A percentile compares a stretch with the other conserved stretches of the same genome.
phyloP scores from a whole-genome alignment of 2,888 invertebrate genomes.

The Ariolimax columbianus region DNA sequence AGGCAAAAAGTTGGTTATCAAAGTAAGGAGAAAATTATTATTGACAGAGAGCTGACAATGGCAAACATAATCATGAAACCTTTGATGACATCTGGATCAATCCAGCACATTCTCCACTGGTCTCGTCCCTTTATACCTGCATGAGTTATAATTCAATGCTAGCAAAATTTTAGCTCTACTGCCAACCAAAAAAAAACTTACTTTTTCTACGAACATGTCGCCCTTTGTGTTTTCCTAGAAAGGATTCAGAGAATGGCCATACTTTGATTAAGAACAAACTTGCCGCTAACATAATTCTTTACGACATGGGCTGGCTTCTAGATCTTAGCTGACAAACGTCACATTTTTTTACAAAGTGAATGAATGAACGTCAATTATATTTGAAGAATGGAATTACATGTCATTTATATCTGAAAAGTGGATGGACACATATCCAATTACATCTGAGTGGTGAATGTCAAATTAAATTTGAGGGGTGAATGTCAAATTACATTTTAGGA shows the following conservation, averaged over 20 bases:
- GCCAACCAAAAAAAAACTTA: slow-evolving; percentile 28
- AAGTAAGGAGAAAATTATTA: not conserved
- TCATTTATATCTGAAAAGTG: not conserved
- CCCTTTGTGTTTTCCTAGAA: slow-evolving; percentile 47
- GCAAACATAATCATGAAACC: not conserved
- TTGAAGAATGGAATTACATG: not conserved
- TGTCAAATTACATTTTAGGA: too few relatives aligned
- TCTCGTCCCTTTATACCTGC: not conserved
- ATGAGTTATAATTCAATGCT: not conserved
- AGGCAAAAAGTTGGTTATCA: not conserved
- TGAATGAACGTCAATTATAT: not conserved
- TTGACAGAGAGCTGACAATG: not conserved
- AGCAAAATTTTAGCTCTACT: slow-evolving; percentile 8
- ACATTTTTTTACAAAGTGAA: not conserved
- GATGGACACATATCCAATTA: too few relatives aligned
- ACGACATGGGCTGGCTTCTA: not conserved
- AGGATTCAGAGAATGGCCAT: slow-evolving; percentile 22
- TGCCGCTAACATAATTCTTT: not conserved
- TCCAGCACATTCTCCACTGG: not conserved
- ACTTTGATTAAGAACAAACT: not conserved
- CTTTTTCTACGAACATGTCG: slow-evolving; percentile 45
- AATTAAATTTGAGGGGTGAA: too few relatives aligned
- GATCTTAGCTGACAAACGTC: not conserved
- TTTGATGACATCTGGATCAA: not conserved
- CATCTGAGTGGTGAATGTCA: too few relatives aligned